Base-by-base conservation (phyloP, 2,888 invertebrate genomes). In the Leptinotarsa peninsularis region DNA sequence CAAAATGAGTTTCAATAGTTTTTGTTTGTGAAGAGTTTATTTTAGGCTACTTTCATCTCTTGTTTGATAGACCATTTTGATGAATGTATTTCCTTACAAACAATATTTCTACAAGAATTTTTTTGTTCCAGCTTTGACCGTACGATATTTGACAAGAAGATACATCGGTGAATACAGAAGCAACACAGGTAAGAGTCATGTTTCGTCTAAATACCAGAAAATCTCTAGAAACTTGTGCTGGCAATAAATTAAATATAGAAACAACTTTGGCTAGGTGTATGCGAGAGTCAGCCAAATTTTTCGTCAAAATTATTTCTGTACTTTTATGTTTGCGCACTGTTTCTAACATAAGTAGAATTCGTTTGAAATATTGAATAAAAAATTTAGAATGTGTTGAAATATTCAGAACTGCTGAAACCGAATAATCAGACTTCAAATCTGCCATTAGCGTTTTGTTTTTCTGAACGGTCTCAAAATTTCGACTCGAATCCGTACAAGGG, bases 161-260 rank as follows among this genome's bases (percentile, higher is more conserved):
- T 95, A 92, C 88, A 94, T 94, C 78, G 94, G 94, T 77, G 94
- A 95, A 91, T 94, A 95, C 88, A 92, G 94, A 84, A 94, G 94
- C 83, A 94, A 94, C 85, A 94, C 94, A 90, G 94, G 94, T 94
- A 87, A 90, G 90, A 86, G 70, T 27, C 33, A 69, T 67, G 49
- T 23, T 49, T 49, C 21, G 18, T 23, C 21, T 21, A 43, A 33
- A 63, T 27, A n/a, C 63, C 27, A 5, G 63, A 33, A 63, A 63
- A 63, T 43, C 63, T n/a, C 54, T 69, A 33, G 43, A 33, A 56
- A 50, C 67, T 56, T n/a, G 69, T 69, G 43, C 43, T 23, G 7
- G 43, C 52, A 58, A 58, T 49, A 43, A 70, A 70, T 33, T 70
- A 58, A 43, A 69, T 56, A 27, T 56, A 63, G 63, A 43, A 68